Evolutionary conservation across 2,797 vertebrate genomes (phyloP).

Genomic region (Bradypodion ventrale): DNA sequence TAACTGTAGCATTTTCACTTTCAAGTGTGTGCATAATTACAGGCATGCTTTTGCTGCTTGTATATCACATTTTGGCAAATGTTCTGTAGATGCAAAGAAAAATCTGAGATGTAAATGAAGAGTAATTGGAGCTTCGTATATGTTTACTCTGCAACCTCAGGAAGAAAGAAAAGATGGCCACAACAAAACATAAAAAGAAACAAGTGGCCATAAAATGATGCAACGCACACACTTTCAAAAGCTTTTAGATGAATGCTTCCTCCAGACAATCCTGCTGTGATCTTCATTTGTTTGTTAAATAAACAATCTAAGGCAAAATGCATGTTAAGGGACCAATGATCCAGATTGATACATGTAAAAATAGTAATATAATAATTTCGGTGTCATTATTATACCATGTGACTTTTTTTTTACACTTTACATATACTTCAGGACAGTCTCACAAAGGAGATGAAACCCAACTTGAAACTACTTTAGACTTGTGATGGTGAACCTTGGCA

Average conservation of each 20-base stretch:
- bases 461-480: not conserved
- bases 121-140: not conserved
- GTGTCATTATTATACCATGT: constrained; percentile 1
- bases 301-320: not conserved
- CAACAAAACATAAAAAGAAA: too few species aligned
- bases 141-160: not conserved
- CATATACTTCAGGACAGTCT: not conserved
- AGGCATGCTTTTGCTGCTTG: not conserved
- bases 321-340: not conserved
- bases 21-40: not conserved
- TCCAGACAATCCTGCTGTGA: not conserved
- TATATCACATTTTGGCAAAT: not conserved
- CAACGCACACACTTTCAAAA: not conserved
- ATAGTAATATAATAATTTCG: constrained; percentile 3
- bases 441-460: not conserved
- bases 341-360: not conserved
- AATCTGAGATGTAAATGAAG: not conserved
- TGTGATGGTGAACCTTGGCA: too few species aligned
- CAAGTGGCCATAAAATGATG: not conserved
- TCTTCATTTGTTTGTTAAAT: not conserved
- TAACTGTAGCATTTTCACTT: not conserved
- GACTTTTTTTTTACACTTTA: not conserved
- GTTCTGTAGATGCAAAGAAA: not conserved
- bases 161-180: too few species aligned
- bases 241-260: not conserved